Base-by-base conservation (phyloP, 2,113 vertebrate genomes). In the Rhabdomys dilectus region DNA sequence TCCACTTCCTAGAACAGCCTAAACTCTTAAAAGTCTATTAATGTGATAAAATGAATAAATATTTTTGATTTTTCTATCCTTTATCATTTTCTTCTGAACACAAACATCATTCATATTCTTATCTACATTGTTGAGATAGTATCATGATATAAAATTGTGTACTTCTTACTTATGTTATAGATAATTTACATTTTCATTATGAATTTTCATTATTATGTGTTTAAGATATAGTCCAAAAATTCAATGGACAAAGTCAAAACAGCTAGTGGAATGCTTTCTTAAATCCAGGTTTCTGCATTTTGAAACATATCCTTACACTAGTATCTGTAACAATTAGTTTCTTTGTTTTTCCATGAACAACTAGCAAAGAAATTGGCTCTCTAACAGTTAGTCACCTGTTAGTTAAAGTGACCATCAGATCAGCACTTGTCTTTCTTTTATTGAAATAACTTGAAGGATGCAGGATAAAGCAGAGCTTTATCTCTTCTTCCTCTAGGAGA, bases 321-420 rank as follows among this genome's bases (percentile, higher is more conserved):
- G n/a, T 88, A 96, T 78, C 92, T 87, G 26, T 95, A 85, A 24
- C 92, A 96, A 76, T 95, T 98, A 95, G 96, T 97, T 97, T 97
- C 86, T 45, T 97, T 58, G 0, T 58, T 88, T 72, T 86, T 93
- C 96, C 93, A 15, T 84, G 73, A 96, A 94, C 16, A 91, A 2
- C 72, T 21, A 78, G 95, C 62, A 97, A 96, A 92, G 66, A 97
- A 88, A 8, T 0, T 34, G 95, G 64, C 0, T 2, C 1, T 97
- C 77, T 97, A 42, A 36, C 91, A 87, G 96, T 84, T 26, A 86
- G 96, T 76, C 42, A 87, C 2, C 73, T 95, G 96, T 93, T 95
- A 97, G 97, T 97, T 97, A 97, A 96, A 78, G 92, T 92, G 93
- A 91, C 45, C 94, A 29, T 78, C 98, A 97, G 96, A 12, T 96